Evolutionary conservation across 2,113 vertebrate genomes (phyloP).

Genomic region (Percopsis transmontana): DNA sequence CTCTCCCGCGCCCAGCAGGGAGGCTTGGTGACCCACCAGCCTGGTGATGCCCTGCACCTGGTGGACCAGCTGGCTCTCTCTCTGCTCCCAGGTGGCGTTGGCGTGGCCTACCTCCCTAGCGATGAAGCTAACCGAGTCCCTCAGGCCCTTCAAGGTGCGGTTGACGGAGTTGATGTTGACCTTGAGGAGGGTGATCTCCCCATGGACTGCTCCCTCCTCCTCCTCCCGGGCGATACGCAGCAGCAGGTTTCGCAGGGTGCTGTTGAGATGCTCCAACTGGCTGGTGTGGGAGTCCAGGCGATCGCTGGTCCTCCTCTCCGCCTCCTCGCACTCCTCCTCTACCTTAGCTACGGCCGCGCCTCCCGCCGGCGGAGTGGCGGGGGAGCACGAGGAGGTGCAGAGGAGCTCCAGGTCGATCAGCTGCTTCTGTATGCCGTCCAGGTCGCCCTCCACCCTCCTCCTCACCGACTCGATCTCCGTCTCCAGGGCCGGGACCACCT

Average conservation of each 20-base stretch:
- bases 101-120: slow-evolving; percentile 81
- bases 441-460: slow-evolving; percentile 73
- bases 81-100: slow-evolving; percentile 87
- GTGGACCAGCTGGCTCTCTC: slow-evolving; percentile 83
- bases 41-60: slow-evolving; percentile 91
- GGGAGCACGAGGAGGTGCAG: slow-evolving; percentile 84
- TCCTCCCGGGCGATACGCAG: slow-evolving; percentile 81
- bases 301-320: slow-evolving; percentile 82
- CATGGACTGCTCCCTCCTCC: slow-evolving; percentile 79
- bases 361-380: slow-evolving; percentile 67
- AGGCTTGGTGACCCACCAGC: slow-evolving; percentile 85
- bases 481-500: slow-evolving; percentile 82
- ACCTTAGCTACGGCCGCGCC: slow-evolving; percentile 69
- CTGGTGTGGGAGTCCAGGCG: slow-evolving; percentile 82
- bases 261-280: slow-evolving; percentile 83
- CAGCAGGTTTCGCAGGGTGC: slow-evolving; percentile 85
- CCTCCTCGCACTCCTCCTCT: slow-evolving; percentile 81
- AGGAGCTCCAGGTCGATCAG: slow-evolving; percentile 85
- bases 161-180: slow-evolving; percentile 94
- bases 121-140: slow-evolving; percentile 88
- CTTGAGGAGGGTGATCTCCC: slow-evolving; percentile 95
- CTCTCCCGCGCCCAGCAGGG: slow-evolving; percentile 85
- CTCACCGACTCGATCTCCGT: slow-evolving; percentile 83
- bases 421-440: slow-evolving; percentile 86
- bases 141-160: slow-evolving; percentile 92